Evolutionary conservation across 2,113 vertebrate species (phyloP), one percentile per base, ranked within the genome.

Genomic region (Carettochelys insculpta): DNA sequence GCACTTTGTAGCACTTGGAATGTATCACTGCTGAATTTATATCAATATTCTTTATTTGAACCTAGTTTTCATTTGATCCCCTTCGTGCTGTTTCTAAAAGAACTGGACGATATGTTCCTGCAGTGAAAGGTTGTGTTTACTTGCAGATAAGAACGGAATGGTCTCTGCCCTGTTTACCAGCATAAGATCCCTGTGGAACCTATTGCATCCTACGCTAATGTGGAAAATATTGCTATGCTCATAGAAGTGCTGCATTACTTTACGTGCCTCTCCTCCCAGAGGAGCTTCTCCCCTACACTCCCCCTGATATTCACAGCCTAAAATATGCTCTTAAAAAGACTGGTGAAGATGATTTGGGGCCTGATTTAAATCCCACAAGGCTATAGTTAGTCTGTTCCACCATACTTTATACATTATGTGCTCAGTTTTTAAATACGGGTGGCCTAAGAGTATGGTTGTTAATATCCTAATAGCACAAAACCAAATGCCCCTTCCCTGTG

Each of bases 51-150:
- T 76, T 95, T 84, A 93, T 78, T 82, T 90, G 71, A 96, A 92
- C 80, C 31, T 82, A 29, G 80, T 85, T 94, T 92, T 92, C 65
- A 93, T 92, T 93, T 94, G 50, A 83, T 80, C 95, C 89, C 88
- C 89, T 92, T 92, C 86, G 87, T 79, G 85, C 54, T 87, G 58
- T 84, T 90, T 95, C 92, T 94, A 71, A 91, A 94, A 95, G 47
- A 88, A 47, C 48, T 94, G 79, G 31, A 86, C 94, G 80, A 73
- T 86, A 92, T 27, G 2, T 95, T 96, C 96, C 77, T 93, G 51
- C 58, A 52, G 71, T 56, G 93, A 88, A 80, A 90, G 86, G 94
- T 94, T 92, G 77, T 90, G 82, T 95, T 96, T 92, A 94, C 90
- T 80, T 89, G 85, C 53, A 86, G 77, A 96, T 24, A 88, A 94